Percentiles rank a stretch among this genome's conserved stretches.
phyloP scores from a whole-genome alignment of 2,797 vertebrate species.

The Myripristis murdjan region DNA sequence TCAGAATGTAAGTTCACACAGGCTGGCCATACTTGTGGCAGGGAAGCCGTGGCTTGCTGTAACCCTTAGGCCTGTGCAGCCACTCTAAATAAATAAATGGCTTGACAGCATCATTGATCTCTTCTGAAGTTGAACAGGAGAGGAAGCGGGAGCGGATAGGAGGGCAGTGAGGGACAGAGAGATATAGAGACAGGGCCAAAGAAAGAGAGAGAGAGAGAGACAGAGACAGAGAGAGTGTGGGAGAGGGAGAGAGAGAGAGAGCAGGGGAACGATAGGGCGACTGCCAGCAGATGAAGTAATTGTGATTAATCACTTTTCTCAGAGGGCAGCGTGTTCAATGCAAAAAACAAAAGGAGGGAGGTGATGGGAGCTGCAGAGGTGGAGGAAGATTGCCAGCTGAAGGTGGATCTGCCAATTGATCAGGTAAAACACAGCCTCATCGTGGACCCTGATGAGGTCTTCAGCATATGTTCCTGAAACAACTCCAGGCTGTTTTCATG shows the following conservation, averaged over 20 bases:
- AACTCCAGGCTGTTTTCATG: slow-evolving; percentile 19
- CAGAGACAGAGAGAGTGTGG: slow-evolving; percentile 52
- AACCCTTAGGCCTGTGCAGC: slow-evolving; percentile 58
- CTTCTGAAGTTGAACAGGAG: slow-evolving; percentile 70
- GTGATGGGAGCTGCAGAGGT: slow-evolving; percentile 75
- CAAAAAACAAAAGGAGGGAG: slow-evolving; percentile 76
- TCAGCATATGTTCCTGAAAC: slow-evolving; percentile 28
- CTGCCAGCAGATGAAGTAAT: slow-evolving; percentile 80
- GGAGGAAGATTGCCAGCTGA: slow-evolving; percentile 73
- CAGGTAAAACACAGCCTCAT: slow-evolving; percentile 63
- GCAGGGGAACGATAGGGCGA: slow-evolving; percentile 56
- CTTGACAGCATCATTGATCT: slow-evolving; percentile 83
- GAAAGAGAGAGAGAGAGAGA: slow-evolving; percentile 18
- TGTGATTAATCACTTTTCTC: slow-evolving; percentile 85
- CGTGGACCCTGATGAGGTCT: slow-evolving; percentile 30
- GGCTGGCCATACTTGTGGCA: slow-evolving; percentile 58
- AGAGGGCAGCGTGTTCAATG: slow-evolving; percentile 85
- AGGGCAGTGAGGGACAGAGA: slow-evolving; percentile 65
- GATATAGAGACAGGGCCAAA: slow-evolving; percentile 20
- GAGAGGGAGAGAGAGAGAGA: slow-evolving; percentile 30
- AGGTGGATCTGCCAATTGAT: slow-evolving; percentile 82
- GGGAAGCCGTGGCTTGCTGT: slow-evolving; percentile 62
- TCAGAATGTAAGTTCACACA: slow-evolving; percentile 58
- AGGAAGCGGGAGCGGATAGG: slow-evolving; percentile 55
- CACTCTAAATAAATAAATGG: slow-evolving; percentile 80